Conservation (phyloP, 2,888 invertebrate genomes). For the Chaetogeoica ovagalla region DNA sequence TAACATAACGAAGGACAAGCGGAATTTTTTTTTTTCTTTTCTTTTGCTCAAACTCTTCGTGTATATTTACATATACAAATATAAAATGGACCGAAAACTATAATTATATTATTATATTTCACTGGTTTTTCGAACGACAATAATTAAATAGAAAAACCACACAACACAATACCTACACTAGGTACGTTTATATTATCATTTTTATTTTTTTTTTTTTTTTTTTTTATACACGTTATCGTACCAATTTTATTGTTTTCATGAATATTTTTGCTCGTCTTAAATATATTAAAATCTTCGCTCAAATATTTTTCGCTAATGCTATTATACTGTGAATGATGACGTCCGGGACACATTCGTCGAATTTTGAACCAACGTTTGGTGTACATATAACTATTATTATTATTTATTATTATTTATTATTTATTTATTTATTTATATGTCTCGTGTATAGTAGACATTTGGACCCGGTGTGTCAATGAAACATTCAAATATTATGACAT, state of each 20-base stretch:
- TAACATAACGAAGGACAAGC: constrained; percentile 34
- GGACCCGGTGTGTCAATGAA: constrained; percentile 22
- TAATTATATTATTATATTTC: neutral
- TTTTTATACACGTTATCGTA: neutral
- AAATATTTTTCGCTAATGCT: constrained; percentile 46
- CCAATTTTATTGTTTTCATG: neutral
- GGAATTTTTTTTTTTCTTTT: neutral
- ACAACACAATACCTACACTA: neutral
- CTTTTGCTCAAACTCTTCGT: constrained; percentile 45
- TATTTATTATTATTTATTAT: constrained; percentile 39
- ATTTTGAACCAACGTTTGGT: constrained; percentile 43
- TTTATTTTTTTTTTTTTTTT: constrained; percentile 2
- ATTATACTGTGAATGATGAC: constrained; percentile 25
- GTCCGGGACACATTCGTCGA: constrained; percentile 46
- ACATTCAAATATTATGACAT: neutral
- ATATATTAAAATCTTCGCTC: constrained; percentile 45
- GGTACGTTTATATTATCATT: neutral
- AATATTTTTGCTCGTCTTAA: constrained; percentile 13
- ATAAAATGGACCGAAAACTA: constrained; percentile 11
- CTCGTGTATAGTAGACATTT: constrained; percentile 11
- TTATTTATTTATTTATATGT: constrained; percentile 30
- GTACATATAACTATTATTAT: constrained; percentile 46
- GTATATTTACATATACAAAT: constrained; percentile 7
- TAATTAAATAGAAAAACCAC: constrained; percentile 35
- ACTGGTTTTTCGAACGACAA: constrained; percentile 37